These are phyloP conservation scores for Crenuchus spilurus DNA, from an alignment of 2,797 vertebrate genomes.

Conservation along the genomic window DNA sequence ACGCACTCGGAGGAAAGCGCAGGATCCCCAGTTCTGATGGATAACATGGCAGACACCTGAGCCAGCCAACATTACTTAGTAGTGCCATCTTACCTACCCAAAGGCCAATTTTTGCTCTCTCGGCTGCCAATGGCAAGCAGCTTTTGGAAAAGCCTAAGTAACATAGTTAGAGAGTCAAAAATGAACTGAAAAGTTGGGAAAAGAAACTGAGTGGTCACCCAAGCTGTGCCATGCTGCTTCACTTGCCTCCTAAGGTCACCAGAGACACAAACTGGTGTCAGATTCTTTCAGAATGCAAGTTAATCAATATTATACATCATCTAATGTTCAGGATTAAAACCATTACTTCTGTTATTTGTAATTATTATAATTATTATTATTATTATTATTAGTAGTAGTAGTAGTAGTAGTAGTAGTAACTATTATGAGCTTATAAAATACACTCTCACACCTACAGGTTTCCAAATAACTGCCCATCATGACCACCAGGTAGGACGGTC, in stretches of 20 bases:
- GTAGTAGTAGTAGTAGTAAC: no score
- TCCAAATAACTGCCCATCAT: neutral
- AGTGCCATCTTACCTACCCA: no score
- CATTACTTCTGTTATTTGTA: neutral
- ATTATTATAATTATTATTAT: neutral
- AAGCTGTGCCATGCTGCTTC: neutral
- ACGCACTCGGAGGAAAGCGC: no score
- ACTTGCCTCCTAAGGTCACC: conserved; percentile 36
- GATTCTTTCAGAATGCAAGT: neutral
- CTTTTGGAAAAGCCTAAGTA: neutral
- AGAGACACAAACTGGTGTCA: neutral
- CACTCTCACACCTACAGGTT: neutral
- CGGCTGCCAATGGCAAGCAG: no score
- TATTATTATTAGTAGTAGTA: no score
- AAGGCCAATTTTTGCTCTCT: no score
- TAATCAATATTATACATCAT: neutral
- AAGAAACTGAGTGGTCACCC: neutral
- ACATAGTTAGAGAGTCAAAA: no score
- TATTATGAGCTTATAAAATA: neutral
- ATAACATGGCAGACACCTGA: no score
- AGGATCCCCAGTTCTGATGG: no score
- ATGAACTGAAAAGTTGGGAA: neutral
- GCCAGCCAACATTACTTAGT: no score
- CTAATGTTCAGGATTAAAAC: neutral
- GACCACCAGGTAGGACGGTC: neutral